These are phyloP conservation scores for Keiferia lycopersicella DNA, from an alignment of 2,888 invertebrate genomes.

Conservation along the genomic window DNA sequence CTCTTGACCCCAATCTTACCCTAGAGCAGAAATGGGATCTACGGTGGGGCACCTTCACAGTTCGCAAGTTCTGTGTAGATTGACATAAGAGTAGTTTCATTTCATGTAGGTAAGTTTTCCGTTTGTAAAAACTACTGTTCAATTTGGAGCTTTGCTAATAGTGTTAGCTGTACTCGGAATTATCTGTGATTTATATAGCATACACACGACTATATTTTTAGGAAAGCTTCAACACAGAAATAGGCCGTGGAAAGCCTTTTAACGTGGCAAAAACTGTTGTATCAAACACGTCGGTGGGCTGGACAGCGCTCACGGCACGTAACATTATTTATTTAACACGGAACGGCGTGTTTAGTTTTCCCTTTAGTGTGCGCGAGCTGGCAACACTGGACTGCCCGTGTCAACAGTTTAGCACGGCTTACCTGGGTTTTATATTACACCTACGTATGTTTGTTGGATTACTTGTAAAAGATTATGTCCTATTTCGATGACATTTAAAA, in stretches of 20 bases:
- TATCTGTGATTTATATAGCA: background rate
- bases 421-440: constrained; percentile 4
- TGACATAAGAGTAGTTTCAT: too few relatives aligned
- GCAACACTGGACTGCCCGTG: constrained; percentile 46
- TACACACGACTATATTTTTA: background rate
- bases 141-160: background rate
- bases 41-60: too few relatives aligned
- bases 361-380: constrained; percentile 47
- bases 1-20: too few relatives aligned
- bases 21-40: too few relatives aligned
- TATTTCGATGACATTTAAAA: background rate
- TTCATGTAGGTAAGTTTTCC: too few relatives aligned
- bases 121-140: too few relatives aligned
- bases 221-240: constrained; percentile 17
- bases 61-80: too few relatives aligned
- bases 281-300: constrained; percentile 52
- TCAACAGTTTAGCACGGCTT: constrained; percentile 66
- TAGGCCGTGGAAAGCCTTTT: constrained; percentile 43
- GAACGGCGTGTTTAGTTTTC: constrained; percentile 47
- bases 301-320: constrained; percentile 60
- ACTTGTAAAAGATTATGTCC: constrained; percentile 6
- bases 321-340: constrained; percentile 76
- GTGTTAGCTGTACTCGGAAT: background rate
- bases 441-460: background rate
- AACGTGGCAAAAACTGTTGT: constrained; percentile 50